Base-by-base conservation (phyloP, 2,113 vertebrate species). In the Alouatta palliata region DNA sequence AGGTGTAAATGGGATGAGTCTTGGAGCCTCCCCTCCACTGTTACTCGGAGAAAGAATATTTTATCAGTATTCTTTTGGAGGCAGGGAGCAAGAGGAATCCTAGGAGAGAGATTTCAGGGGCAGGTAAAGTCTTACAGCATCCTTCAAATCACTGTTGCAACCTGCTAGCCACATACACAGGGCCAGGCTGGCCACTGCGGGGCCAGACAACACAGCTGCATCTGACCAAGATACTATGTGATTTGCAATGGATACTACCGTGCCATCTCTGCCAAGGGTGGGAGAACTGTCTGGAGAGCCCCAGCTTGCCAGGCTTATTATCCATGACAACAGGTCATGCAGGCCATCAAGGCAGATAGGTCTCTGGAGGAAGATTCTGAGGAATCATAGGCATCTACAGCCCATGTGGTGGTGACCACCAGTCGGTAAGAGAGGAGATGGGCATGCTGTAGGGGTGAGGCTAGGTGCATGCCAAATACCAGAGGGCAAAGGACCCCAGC, bases 161-260 rank as follows among this genome's bases (percentile, higher is more conserved):
- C 11, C 16, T 0, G 8, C 25, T 12, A n/a, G 16, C 35, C 16
- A 3, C 1, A 35, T 5, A 43, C 56, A 56, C 14, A 3, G n/a
- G 64, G 27, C 54, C 75, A 21, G 25, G 52, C 43, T 52, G 49
- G 9, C 21, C 17, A 68, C 35, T 66, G 14, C 1, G 21, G 49
- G 35, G 43, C n/a, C 20, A 16, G n/a, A 30, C 14, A 43, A 2
- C 10, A 35, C 6, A 7, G 45, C 47, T 49, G 10, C 5, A 25
- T 7, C 56, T 3, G 56, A 21, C 68, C 56, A 3, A 52, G 68
- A 43, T 0, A 5, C 8, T 10, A 27, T 6, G 12, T 19, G 27
- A 52, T 17, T 43, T 12, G n/a, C 13, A 10, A 5, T 8, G 2
- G 54, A 76, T 20, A 7, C 30, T 14, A 43, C 7, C 6, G 0